A percentile compares a stretch with the other conserved stretches of the same genome.
Evolutionary conservation across 1,140 invertebrate species (phyloP).

Genomic region (Drosophila sucinea): DNA sequence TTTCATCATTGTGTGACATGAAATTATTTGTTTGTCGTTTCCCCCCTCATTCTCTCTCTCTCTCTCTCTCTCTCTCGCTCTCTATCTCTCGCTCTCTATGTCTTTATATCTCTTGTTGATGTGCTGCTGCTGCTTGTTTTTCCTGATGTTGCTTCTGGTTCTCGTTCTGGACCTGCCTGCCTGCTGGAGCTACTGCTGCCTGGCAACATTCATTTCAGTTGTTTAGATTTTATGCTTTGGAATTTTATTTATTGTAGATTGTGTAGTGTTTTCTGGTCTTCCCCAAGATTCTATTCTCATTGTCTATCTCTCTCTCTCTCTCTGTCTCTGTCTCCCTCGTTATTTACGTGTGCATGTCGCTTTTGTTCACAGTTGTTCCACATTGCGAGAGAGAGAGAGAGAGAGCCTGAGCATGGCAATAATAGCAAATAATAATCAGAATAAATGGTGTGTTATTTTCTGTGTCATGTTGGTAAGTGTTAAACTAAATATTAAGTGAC

Average conservation of each 20-base stretch:
- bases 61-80: background rate
- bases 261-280: slow-evolving; percentile 33
- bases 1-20: slow-evolving; percentile 80
- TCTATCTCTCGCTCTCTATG: background rate
- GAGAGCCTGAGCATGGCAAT: slow-evolving; percentile 42
- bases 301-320: background rate
- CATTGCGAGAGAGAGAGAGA: slow-evolving; percentile 6
- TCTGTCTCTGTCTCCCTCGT: background rate
- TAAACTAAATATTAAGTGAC: slow-evolving; percentile 27
- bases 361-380: slow-evolving; percentile 14
- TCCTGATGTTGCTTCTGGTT: slow-evolving; percentile 29
- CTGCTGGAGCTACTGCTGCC: slow-evolving; percentile 39
- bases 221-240: slow-evolving; percentile 74
- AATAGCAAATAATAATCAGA: slow-evolving; percentile 67
- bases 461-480: slow-evolving; percentile 38
- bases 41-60: background rate
- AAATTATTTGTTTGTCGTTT: slow-evolving; percentile 67
- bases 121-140: slow-evolving; percentile 3
- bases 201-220: slow-evolving; percentile 75
- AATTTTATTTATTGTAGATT: slow-evolving; percentile 69
- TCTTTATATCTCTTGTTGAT: background rate
- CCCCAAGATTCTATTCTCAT: slow-evolving; percentile 7
- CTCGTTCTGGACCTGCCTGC: background rate
- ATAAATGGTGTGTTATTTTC: slow-evolving; percentile 52
- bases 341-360: slow-evolving; percentile 34